Evolutionary conservation across 2,888 invertebrate species (phyloP), one percentile per base, ranked within the genome.

Genomic region (Chrysotoxum bicinctum): DNA sequence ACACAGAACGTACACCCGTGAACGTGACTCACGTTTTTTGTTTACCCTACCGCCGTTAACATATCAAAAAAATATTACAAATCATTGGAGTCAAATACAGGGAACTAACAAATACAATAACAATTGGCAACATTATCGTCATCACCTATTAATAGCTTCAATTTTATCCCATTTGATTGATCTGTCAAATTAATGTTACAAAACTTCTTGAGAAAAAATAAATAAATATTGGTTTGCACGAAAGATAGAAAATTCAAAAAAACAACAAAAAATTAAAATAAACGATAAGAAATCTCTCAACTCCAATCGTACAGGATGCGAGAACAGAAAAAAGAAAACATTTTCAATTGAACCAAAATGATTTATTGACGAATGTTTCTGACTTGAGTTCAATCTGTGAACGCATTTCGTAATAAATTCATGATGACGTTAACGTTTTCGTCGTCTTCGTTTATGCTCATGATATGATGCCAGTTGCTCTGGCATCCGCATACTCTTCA

Each of bases 371-470:
- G 84, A 84, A 75, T 80, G 84, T 80, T 80, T 80, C 66, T 80
- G 84, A 84, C 84, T 84, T 21, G 75, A 76, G 76, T 84, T 79
- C 84, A 84, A 84, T 84, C 84, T 80, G 84, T 72, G 84, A 79
- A 84, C 84, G 84, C 84, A 84, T 80, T 80, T 80, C 60, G 70
- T 80, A 84, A 84, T 84, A 84, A 84, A 84, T 84, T 84, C 84
- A 84, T 76, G 84, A 84, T 84, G 84, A 84, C 84, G 84, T 79
- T 84, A 70, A 70, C 79, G 75, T 84, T 84, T 84, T 75, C 66
- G 43, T 79, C 79, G 56, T 64, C 72, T 58, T 37, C 19, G 32
- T 21, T 26, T 54, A 30, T 66, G 4, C 26, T 58, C 35, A 10
- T 30, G 50, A 30, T 21, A 58, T 19, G 32, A 26, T 60, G 58